A percentile compares a stretch with the other conserved stretches of the same genome.
Evolutionary conservation across 2,113 vertebrate species (phyloP).

Genomic region (Carassius carassius): DNA sequence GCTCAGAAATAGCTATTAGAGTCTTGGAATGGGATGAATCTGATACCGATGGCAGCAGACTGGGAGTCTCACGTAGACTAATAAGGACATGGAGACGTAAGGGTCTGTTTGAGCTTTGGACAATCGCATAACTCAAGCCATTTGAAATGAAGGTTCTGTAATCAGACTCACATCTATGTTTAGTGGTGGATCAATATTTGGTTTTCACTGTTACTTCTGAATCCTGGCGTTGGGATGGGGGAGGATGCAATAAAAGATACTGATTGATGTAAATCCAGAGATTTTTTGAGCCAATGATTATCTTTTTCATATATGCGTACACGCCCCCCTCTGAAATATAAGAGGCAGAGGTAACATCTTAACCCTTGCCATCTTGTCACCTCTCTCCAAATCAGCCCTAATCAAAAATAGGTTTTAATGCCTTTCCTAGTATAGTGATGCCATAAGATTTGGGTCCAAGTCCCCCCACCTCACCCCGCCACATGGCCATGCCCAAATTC

Average conservation of each 20-base stretch:
- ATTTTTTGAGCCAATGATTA: conserved; percentile 9
- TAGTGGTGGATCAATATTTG: background rate
- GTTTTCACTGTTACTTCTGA: background rate
- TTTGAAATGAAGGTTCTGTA: background rate
- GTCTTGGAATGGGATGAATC: conserved; percentile 80
- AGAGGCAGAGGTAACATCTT: background rate
- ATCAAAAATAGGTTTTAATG: conserved; percentile 59
- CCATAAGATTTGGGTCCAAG: conserved; percentile 11
- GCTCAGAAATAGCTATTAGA: conserved; percentile 76
- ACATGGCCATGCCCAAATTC: conserved; percentile 50
- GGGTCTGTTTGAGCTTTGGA: conserved; percentile 57
- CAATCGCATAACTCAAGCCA: background rate
- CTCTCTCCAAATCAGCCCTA: conserved; percentile 33
- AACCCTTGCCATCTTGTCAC: conserved; percentile 5
- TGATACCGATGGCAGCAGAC: conserved; percentile 64
- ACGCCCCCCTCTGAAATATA: background rate
- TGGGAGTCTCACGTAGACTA: conserved; percentile 75
- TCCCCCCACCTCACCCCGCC: background rate
- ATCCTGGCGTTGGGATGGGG: background rate
- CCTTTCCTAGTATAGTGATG: conserved; percentile 50
- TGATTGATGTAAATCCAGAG: background rate
- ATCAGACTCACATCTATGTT: background rate
- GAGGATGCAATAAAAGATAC: background rate
- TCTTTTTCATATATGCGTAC: background rate
- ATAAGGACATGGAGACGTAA: conserved; percentile 76